These are phyloP conservation scores for Morelia viridis DNA, from an alignment of 2,797 vertebrate species.

Conservation along the genomic window DNA sequence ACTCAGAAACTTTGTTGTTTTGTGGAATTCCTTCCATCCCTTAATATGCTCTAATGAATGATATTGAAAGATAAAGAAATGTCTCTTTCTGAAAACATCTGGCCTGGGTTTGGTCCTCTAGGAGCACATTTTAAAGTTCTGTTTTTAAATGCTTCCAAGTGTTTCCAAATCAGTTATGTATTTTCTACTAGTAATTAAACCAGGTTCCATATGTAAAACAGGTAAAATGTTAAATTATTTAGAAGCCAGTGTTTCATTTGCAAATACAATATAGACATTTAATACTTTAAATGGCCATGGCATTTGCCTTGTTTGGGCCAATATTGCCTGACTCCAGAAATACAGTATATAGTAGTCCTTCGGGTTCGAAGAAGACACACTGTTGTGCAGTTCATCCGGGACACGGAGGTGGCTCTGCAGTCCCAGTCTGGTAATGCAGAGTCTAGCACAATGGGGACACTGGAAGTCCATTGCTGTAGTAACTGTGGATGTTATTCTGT, in stretches of 20 bases:
- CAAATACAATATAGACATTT: neutral
- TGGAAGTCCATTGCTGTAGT: no score
- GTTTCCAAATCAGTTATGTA: constrained; percentile 47
- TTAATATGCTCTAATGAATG: constrained; percentile 54
- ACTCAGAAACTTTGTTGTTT: constrained; percentile 52
- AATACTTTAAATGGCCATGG: neutral
- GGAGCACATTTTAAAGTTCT: constrained; percentile 49
- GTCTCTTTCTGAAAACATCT: constrained; percentile 61
- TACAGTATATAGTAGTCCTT: no score
- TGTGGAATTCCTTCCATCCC: constrained; percentile 59
- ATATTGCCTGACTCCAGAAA: constrained; percentile 7
- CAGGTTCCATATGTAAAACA: neutral
- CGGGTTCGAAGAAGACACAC: no score
- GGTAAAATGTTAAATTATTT: constrained; percentile 1
- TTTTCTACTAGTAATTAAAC: constrained; percentile 48
- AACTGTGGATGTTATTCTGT: no score
- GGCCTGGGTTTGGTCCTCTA: constrained; percentile 59
- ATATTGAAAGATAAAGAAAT: constrained; percentile 47
- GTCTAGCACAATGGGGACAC: no score
- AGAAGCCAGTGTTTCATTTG: neutral
- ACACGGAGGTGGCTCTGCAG: no score
- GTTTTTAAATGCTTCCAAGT: constrained; percentile 44
- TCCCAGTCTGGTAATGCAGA: no score
- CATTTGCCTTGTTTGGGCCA: neutral
- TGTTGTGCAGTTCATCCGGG: no score